Percentiles rank a stretch among this genome's conserved stretches.
Conservation (phyloP, 2,888 invertebrate species). For the Parascotia fuliginaria region DNA sequence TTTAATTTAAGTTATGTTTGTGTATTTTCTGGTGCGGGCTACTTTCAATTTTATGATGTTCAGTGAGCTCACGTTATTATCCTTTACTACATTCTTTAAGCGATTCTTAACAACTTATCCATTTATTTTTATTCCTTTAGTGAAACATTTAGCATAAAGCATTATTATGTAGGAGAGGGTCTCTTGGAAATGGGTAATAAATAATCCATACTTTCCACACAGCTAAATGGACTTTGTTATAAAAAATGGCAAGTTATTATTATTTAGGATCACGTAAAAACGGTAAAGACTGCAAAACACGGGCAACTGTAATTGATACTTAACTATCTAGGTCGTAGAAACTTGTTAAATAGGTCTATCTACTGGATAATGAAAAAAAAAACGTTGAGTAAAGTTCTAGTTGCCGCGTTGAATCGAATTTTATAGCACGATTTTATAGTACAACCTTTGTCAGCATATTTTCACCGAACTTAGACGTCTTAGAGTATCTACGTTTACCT, state of each 20-base stretch:
- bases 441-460: no score
- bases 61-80: neutral
- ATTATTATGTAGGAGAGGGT: neutral
- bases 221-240: constrained; percentile 1
- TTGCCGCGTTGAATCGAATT: no score
- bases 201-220: neutral
- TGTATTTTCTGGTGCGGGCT: no score
- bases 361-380: neutral
- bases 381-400: no score
- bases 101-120: neutral
- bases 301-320: neutral
- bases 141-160: neutral
- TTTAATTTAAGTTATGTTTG: no score
- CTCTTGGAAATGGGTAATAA: neutral
- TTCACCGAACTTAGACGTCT: no score
- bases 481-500: no score
- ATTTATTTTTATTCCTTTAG: neutral
- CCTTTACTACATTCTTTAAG: neutral
- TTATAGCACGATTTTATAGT: no score
- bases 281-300: neutral
- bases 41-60: no score
- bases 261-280: neutral
- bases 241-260: neutral
- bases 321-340: neutral
- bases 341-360: neutral